Conservation (phyloP, 2,113 vertebrate genomes). For the Esox niger region DNA sequence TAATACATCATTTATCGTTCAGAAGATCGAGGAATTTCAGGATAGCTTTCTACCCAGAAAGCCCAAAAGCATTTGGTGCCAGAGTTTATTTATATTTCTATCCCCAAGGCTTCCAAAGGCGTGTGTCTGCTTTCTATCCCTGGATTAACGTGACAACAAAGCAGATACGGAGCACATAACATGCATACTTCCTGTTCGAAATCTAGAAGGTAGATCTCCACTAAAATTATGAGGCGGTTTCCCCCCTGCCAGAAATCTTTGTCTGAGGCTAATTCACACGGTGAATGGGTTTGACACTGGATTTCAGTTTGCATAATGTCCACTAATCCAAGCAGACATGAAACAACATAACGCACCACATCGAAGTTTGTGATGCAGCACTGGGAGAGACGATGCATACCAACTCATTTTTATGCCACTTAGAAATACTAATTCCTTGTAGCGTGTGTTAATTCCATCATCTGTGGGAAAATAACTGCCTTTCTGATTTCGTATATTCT, state of each 20-base stretch:
- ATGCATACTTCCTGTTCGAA: constrained; percentile 28
- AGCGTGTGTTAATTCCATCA: constrained; percentile 51
- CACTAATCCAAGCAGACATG: not conserved
- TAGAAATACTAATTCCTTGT: constrained; percentile 54
- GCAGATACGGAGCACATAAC: constrained; percentile 30
- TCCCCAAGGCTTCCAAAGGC: constrained; percentile 16
- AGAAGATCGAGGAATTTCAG: not conserved
- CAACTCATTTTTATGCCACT: constrained; percentile 52
- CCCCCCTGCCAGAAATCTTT: not conserved
- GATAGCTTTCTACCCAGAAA: not conserved
- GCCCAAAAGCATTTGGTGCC: not conserved
- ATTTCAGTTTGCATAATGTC: not conserved
- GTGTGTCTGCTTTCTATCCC: constrained; percentile 27
- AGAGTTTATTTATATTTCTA: not conserved
- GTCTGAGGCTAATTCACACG: not conserved
- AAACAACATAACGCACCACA: constrained; percentile 19
- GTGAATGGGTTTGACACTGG: not conserved
- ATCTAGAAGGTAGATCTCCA: constrained; percentile 9
- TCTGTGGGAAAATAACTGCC: constrained; percentile 27
- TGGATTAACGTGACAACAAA: constrained; percentile 18
- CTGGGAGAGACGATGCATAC: constrained; percentile 50
- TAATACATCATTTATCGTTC: not conserved
- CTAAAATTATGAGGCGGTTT: constrained; percentile 13
- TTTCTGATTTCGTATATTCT: constrained; percentile 8
- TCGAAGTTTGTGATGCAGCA: constrained; percentile 35